These are phyloP conservation scores for Leucophenga maculata DNA, from an alignment of 2,888 invertebrate genomes.

Conservation along the genomic window DNA sequence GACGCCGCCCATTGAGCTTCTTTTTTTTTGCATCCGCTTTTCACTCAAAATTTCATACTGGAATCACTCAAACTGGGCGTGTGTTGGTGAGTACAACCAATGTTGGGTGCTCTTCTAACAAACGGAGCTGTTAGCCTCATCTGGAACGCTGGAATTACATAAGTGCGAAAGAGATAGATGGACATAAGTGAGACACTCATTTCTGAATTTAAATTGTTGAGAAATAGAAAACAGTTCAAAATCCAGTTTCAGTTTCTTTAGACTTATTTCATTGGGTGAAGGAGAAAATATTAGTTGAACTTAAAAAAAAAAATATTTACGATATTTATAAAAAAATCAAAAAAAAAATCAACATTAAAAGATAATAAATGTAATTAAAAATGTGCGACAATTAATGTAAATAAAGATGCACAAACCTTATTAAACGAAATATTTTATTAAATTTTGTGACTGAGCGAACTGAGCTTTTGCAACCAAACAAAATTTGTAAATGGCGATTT, in stretches of 20 bases:
- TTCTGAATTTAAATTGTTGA: too few species aligned
- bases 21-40: too few species aligned
- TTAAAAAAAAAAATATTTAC: too few species aligned
- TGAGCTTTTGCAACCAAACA: too few species aligned
- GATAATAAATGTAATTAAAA: not conserved
- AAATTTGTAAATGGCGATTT: too few species aligned
- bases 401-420: not conserved
- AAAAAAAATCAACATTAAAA: not conserved
- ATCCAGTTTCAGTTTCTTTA: too few species aligned
- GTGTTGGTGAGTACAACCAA: conserved; percentile 7
- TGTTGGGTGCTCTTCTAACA: conserved; percentile 46
- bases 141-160: conserved; percentile 27
- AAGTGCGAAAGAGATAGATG: conserved; percentile 45
- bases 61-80: conserved; percentile 9
- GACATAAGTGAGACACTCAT: too few species aligned
- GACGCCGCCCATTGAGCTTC: conserved; percentile 27
- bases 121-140: conserved; percentile 33
- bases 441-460: not conserved
- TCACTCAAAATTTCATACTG: too few species aligned
- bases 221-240: too few species aligned
- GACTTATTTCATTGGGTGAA: too few species aligned
- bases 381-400: not conserved
- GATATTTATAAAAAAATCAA: not conserved
- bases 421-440: not conserved
- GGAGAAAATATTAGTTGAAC: too few species aligned